These are phyloP conservation scores for Cathartes aura DNA, from an alignment of 2,113 vertebrate genomes.

Conservation along the genomic window DNA sequence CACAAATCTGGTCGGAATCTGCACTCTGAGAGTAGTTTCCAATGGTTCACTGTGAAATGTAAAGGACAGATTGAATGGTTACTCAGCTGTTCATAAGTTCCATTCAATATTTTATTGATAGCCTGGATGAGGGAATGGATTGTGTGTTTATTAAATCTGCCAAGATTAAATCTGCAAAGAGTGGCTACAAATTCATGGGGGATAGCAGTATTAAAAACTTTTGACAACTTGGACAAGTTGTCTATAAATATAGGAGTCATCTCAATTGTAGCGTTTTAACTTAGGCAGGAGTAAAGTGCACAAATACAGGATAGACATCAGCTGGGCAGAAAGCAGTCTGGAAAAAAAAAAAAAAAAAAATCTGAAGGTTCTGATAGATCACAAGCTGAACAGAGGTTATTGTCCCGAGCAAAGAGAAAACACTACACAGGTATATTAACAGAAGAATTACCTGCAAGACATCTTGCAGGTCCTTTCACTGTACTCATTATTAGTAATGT, in stretches of 20 bases:
- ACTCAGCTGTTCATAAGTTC: conserved; percentile 40
- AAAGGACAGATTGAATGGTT: conserved; percentile 37
- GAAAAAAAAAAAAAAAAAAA: neutral
- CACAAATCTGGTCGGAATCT: neutral
- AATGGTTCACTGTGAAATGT: neutral
- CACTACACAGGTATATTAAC: neutral
- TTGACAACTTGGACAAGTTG: conserved; percentile 40
- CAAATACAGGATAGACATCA: neutral
- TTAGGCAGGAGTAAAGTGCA: neutral
- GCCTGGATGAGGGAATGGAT: conserved; percentile 21
- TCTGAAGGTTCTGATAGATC: neutral
- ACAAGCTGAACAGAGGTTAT: neutral
- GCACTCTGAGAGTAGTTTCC: neutral
- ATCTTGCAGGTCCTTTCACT: neutral
- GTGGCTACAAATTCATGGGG: conserved; percentile 1
- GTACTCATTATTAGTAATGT: neutral
- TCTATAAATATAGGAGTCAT: conserved; percentile 23
- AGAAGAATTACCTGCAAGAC: neutral
- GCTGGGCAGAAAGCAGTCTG: neutral
- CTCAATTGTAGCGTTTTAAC: neutral
- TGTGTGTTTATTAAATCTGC: conserved; percentile 62
- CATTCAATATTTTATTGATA: conserved; percentile 66
- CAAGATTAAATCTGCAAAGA: conserved; percentile 48
- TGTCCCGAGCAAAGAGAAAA: neutral
- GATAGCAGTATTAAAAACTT: conserved; percentile 36